Evolutionary conservation across 2,797 vertebrate genomes (phyloP).

Genomic region (Sphenodon punctatus): DNA sequence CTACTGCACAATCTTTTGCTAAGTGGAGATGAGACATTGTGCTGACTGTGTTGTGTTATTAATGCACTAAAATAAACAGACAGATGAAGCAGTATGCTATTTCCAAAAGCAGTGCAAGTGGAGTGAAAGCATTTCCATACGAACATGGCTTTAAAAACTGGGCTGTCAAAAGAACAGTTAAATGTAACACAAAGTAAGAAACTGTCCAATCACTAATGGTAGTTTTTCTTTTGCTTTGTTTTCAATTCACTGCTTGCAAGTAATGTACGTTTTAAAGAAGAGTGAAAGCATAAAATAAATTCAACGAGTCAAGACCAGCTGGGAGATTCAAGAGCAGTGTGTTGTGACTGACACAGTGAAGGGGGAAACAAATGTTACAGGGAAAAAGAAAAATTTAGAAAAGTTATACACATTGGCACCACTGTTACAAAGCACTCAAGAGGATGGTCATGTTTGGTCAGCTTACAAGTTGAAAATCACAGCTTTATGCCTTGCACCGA

Average conservation of each 20-base stretch:
- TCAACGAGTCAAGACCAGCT: slow-evolving; percentile 84
- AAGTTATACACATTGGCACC: slow-evolving; percentile 80
- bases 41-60: slow-evolving; percentile 81
- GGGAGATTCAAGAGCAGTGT: slow-evolving; percentile 85
- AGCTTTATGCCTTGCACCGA: neutral
- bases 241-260: slow-evolving; percentile 89
- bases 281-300: slow-evolving; percentile 86
- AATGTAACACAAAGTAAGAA: slow-evolving; percentile 99
- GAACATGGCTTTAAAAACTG: slow-evolving; percentile 99
- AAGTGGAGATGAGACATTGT: slow-evolving; percentile 83
- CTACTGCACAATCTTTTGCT: slow-evolving; percentile 47
- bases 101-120: slow-evolving; percentile 99
- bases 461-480: slow-evolving; percentile 19
- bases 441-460: slow-evolving; percentile 63
- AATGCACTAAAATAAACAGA: slow-evolving; percentile 88
- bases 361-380: slow-evolving; percentile 77
- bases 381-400: slow-evolving; percentile 67
- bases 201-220: slow-evolving; percentile 94
- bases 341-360: slow-evolving; percentile 84
- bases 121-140: slow-evolving; percentile 99
- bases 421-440: slow-evolving; percentile 83
- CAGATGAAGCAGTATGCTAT: slow-evolving; percentile 98
- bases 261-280: slow-evolving; percentile 84
- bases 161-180: slow-evolving; percentile 99
- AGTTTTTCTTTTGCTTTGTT: slow-evolving; percentile 86